These are phyloP conservation scores for Telmatochromis sp. DNA, from an alignment of 2,113 vertebrate species.

Conservation along the genomic window DNA sequence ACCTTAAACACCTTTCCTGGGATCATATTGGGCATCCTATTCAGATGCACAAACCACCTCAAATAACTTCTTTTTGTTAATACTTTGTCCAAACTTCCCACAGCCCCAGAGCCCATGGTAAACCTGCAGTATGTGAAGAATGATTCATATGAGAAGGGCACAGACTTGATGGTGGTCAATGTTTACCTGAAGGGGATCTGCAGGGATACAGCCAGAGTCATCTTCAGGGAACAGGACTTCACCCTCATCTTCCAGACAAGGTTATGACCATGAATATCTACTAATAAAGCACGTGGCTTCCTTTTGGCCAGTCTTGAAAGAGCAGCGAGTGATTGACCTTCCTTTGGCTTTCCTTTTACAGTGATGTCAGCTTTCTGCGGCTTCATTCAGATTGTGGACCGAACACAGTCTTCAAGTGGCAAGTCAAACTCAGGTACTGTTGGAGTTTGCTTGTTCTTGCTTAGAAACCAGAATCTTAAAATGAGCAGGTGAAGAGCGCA, in stretches of 20 bases:
- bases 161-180: constrained; percentile 91
- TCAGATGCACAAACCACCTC: neutral
- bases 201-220: constrained; percentile 81
- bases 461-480: neutral
- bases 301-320: neutral
- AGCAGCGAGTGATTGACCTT: neutral
- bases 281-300: neutral
- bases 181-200: constrained; percentile 90
- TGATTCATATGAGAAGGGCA: constrained; percentile 94
- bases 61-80: neutral
- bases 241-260: constrained; percentile 93
- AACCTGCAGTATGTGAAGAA: constrained; percentile 88
- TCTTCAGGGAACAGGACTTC: constrained; percentile 97
- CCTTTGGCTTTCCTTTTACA: constrained; percentile 31
- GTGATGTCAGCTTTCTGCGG: constrained; percentile 84
- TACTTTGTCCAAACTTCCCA: neutral
- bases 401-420: constrained; percentile 93
- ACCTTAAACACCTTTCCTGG: neutral
- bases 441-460: neutral
- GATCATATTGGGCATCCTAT: neutral
- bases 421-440: constrained; percentile 90
- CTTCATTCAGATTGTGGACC: constrained; percentile 85
- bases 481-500: neutral
- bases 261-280: constrained; percentile 43
- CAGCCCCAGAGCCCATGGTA: constrained; percentile 84